Percentiles rank a stretch among this genome's conserved stretches.
phyloP scores from a whole-genome alignment of 2,888 invertebrate genomes.

The Eupithecia insigniata region DNA sequence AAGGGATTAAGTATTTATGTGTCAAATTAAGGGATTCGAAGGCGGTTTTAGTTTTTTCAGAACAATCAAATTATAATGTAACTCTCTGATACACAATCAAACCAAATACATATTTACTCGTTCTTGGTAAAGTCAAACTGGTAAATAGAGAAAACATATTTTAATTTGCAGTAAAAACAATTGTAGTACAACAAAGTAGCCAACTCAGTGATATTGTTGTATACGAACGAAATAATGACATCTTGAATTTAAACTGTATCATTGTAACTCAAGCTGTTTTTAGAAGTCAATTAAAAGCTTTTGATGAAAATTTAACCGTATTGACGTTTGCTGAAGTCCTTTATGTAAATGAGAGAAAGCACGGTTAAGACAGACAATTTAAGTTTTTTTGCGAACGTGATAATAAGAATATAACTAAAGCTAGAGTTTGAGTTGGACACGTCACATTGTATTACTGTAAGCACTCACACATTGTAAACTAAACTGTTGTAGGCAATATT shows the following conservation, averaged over 20 bases:
- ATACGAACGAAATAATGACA: too few relatives aligned
- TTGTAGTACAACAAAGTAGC: too few relatives aligned
- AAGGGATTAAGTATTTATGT: too few relatives aligned
- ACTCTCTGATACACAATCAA: not conserved
- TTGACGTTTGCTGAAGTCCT: too few relatives aligned
- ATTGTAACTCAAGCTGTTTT: too few relatives aligned
- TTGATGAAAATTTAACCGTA: too few relatives aligned
- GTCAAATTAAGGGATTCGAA: too few relatives aligned
- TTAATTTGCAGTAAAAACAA: not conserved
- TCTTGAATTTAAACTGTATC: too few relatives aligned
- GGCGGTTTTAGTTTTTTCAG: too few relatives aligned
- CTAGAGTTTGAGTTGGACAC: not conserved
- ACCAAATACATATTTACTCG: not conserved
- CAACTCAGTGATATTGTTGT: too few relatives aligned
- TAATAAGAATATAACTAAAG: not conserved
- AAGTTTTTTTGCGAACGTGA: not conserved
- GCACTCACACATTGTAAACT: slow-evolving; percentile 28
- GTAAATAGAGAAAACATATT: not conserved
- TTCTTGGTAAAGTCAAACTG: not conserved
- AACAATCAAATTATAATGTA: not conserved
- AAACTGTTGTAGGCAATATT: slow-evolving; percentile 42
- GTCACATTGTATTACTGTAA: too few relatives aligned
- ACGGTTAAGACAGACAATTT: not conserved
- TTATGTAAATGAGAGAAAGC: not conserved
- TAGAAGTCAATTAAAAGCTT: too few relatives aligned